Base-by-base conservation (phyloP, 1,140 invertebrate genomes). In the Pentalonia nigronervosa region DNA sequence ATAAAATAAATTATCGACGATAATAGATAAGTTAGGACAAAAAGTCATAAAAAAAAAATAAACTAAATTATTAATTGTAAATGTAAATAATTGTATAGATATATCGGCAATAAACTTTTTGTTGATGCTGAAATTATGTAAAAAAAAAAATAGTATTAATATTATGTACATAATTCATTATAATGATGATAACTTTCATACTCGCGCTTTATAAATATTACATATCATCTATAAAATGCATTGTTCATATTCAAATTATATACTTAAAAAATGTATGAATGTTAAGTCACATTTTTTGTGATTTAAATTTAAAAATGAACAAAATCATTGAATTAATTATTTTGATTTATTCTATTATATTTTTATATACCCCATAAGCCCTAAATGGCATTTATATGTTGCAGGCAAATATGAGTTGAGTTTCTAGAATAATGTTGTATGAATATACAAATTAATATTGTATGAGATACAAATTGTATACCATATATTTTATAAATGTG, bases 271-370 rank as follows among this genome's bases (percentile, higher is more conserved):
- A 76, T 76, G 60, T n/a, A 76, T 76, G 60, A 76, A 76, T 76
- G 14, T 76, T 76, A 76, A 76, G 60, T 76, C 30, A 76, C 60
- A 76, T 76, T 76, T 76, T 76, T 76, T 76, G 60, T 34, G 60
- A 76, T 76, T 76, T 76, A 76, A 76, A 76, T 76, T 76, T 76
- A 76, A n/a, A 76, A 76, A 76, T 76, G 60, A 76, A 76, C n/a
- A n/a, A 76, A 76, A 76, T 76, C 60, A 17, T 76, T 76, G 60
- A 76, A n/a, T 76, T 76, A 76, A 76, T n/a, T 76, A 76, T 76
- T 76, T 76, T 76, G 60, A 76, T 76, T 76, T n/a, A 76, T 76
- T n/a, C 30, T 76, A 76, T n/a, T 76, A 76, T 76, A 76, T n/a
- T 67, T 67, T 4, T 14, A n/a, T 17, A 34, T 7, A 76, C 21